phyloP scores from a whole-genome alignment of 2,113 vertebrate species.

The Xerus inauris region DNA sequence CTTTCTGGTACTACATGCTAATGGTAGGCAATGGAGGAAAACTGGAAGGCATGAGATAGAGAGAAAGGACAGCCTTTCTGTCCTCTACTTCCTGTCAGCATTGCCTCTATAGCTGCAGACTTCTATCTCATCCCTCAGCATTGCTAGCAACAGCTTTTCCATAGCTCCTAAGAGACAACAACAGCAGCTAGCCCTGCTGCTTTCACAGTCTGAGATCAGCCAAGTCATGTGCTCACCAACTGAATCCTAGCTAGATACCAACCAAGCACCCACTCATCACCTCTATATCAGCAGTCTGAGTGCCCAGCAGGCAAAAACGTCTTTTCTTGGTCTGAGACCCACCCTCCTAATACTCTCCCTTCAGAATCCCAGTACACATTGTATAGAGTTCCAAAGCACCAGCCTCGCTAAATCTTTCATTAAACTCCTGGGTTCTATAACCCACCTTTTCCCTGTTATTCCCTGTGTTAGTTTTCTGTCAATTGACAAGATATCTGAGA shows the following conservation, averaged over 20 bases:
- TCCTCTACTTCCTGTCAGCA: neutral
- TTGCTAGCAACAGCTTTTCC: neutral
- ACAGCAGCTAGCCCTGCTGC: neutral
- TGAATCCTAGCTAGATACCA: neutral
- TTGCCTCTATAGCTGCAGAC: neutral
- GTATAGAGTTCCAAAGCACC: neutral
- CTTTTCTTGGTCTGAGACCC: neutral
- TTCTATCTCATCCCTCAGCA: no score
- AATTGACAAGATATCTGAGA: neutral
- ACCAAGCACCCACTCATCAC: neutral
- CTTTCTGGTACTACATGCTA: neutral
- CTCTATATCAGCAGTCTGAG: neutral
- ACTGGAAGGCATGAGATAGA: neutral
- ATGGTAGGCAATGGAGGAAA: neutral
- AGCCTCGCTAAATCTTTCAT: neutral
- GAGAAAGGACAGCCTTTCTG: neutral
- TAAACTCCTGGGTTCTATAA: neutral
- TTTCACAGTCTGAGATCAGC: neutral
- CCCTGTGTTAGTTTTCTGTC: neutral
- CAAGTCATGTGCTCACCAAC: neutral
- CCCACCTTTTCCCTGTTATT: neutral
- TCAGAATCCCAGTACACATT: neutral
- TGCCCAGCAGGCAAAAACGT: rapidly evolving
- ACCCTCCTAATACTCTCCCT: neutral
- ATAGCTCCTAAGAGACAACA: neutral